These are phyloP conservation scores for Apostichopus parvimensis DNA, from an alignment of 35 echinoderm and acorn worm species.

Conservation along the genomic window DNA sequence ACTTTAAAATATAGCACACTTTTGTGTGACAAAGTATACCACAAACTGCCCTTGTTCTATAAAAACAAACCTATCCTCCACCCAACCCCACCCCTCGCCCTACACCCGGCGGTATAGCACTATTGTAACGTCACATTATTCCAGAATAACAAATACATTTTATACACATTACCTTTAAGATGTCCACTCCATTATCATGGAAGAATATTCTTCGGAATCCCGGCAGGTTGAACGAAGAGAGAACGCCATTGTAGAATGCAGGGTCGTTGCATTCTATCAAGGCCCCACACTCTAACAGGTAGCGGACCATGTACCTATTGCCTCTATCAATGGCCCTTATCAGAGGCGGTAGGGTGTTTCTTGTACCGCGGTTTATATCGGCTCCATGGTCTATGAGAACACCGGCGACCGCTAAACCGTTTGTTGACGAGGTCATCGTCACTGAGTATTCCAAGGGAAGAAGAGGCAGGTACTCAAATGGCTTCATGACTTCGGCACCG, in stretches of 20 bases:
- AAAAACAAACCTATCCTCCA: too few relatives aligned
- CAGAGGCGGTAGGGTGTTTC: not conserved
- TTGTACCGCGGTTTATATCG: conserved; percentile 18
- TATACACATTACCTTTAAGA: conserved; percentile 26
- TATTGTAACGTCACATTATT: too few relatives aligned
- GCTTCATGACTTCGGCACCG: conserved; percentile 15
- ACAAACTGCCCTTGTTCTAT: too few relatives aligned
- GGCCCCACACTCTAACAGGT: conserved; percentile 31
- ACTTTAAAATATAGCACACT: too few relatives aligned
- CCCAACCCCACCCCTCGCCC: too few relatives aligned
- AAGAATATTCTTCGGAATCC: conserved; percentile 37
- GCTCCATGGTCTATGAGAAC: conserved; percentile 41
- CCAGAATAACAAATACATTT: not conserved
- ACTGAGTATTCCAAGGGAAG: conserved; percentile 41
- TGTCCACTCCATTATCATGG: conserved; percentile 18
- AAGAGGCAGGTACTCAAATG: conserved; percentile 13
- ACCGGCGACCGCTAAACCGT: conserved; percentile 14
- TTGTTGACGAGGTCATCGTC: conserved; percentile 12
- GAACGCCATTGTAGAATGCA: not conserved
- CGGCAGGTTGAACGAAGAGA: not conserved
- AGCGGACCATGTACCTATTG: conserved; percentile 26
- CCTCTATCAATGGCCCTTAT: conserved; percentile 46
- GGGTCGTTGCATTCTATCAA: not conserved
- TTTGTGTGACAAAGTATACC: too few relatives aligned
- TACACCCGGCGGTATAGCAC: too few relatives aligned